These are phyloP conservation scores for Sylvia atricapilla DNA, from an alignment of 2,113 vertebrate species.

Conservation along the genomic window DNA sequence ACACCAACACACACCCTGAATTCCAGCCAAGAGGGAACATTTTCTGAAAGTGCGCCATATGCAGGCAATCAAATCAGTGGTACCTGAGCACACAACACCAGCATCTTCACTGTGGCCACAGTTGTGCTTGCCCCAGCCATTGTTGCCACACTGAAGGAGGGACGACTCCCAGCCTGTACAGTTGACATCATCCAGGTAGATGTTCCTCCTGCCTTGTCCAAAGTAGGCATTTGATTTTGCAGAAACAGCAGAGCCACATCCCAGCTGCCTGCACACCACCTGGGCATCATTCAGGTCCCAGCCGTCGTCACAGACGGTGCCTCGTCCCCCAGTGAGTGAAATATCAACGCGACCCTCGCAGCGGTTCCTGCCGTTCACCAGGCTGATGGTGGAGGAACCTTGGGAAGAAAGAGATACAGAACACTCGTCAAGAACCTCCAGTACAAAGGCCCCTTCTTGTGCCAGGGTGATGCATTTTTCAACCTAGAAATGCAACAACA, in stretches of 20 bases:
- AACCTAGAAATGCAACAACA: not conserved
- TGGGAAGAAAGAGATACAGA: not conserved
- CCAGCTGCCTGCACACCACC: constrained; percentile 58
- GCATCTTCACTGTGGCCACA: too few relatives aligned
- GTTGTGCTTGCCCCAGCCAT: too few relatives aligned
- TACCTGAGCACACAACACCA: too few relatives aligned
- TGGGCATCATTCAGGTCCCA: constrained; percentile 47
- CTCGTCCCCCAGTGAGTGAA: not conserved
- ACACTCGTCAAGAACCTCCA: rapidly evolving
- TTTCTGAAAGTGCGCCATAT: too few relatives aligned
- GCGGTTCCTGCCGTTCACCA: not conserved
- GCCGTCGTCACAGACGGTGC: constrained; percentile 50
- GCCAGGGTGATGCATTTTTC: not conserved
- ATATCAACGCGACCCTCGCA: constrained; percentile 13
- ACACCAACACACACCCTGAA: too few relatives aligned
- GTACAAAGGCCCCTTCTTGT: not conserved
- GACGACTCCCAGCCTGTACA: too few relatives aligned
- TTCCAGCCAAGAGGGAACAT: too few relatives aligned
- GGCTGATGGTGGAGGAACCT: not conserved
- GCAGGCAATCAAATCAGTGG: too few relatives aligned
- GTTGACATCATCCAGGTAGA: too few relatives aligned
- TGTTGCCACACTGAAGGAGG: too few relatives aligned
- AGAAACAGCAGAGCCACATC: constrained; percentile 18
- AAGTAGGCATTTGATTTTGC: constrained; percentile 4
- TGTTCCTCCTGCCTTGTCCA: not conserved